Conservation (phyloP, 2,113 vertebrate species). For the Leptobrachium ailaonicum region DNA sequence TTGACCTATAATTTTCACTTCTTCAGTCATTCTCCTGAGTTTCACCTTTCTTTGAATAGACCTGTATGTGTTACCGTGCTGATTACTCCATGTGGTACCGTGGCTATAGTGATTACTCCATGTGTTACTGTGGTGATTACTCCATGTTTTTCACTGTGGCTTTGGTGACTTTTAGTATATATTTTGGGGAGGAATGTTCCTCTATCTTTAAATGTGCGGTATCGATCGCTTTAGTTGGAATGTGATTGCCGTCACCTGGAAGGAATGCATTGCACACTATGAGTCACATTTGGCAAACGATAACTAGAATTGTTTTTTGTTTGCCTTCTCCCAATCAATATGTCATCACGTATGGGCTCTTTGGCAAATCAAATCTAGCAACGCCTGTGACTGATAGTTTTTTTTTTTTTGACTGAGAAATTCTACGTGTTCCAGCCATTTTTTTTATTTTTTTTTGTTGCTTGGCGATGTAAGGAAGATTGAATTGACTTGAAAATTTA, state of each 20-base stretch:
- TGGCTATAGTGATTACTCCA: no score
- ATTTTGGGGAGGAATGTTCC: background rate
- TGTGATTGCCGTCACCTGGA: background rate
- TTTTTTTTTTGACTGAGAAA: slow-evolving; percentile 1
- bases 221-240: slow-evolving; percentile 2
- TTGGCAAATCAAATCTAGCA: slow-evolving; percentile 2
- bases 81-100: no score
- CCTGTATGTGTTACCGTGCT: no score
- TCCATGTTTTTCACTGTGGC: background rate
- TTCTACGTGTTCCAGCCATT: slow-evolving; percentile 16
- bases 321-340: slow-evolving; percentile 32
- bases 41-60: no score
- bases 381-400: slow-evolving; percentile 1
- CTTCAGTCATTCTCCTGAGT: no score
- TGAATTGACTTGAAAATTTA: background rate
- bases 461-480: background rate
- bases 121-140: background rate
- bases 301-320: background rate
- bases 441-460: slow-evolving; percentile 17
- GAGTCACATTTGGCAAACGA: background rate
- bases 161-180: background rate
- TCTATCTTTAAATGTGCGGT: slow-evolving; percentile 3
- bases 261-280: background rate
- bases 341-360: background rate
- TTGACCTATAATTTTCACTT: no score